Conservation (phyloP, 2,888 invertebrate genomes). For the Scaptomyza reducta region DNA sequence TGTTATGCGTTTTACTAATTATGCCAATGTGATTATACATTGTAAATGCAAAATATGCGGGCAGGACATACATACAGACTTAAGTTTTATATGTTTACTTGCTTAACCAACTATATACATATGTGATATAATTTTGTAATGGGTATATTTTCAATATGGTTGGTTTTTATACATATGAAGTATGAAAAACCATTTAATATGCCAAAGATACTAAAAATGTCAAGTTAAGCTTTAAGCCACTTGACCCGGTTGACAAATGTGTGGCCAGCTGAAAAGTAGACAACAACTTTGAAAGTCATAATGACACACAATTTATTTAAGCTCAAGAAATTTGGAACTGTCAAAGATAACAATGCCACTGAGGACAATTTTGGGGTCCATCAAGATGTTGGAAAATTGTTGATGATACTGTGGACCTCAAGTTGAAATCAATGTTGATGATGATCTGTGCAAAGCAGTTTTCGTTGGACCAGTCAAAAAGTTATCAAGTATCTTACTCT, state of each 20-base stretch:
- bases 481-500: constrained; percentile 49
- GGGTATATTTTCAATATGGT: background rate
- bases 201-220: background rate
- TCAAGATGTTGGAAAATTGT: constrained; percentile 52
- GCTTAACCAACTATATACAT: no score
- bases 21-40: constrained; percentile 48
- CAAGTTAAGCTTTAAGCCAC: constrained; percentile 6
- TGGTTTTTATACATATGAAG: background rate
- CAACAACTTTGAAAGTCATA: constrained; percentile 60
- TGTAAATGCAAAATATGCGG: constrained; percentile 34
- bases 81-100: constrained; percentile 4
- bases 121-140: no score
- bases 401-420: constrained; percentile 52
- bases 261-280: constrained; percentile 11
- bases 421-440: constrained; percentile 74
- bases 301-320: constrained; percentile 73
- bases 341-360: constrained; percentile 20
- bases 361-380: constrained; percentile 32
- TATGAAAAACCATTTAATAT: no score
- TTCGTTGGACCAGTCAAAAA: constrained; percentile 57
- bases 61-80: background rate
- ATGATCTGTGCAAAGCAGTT: constrained; percentile 58
- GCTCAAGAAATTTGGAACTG: constrained; percentile 42
- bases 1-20: constrained; percentile 55
- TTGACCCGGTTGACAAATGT: constrained; percentile 36